phyloP scores from a whole-genome alignment of 2,888 invertebrate species.

The Parnassius smintheus region DNA sequence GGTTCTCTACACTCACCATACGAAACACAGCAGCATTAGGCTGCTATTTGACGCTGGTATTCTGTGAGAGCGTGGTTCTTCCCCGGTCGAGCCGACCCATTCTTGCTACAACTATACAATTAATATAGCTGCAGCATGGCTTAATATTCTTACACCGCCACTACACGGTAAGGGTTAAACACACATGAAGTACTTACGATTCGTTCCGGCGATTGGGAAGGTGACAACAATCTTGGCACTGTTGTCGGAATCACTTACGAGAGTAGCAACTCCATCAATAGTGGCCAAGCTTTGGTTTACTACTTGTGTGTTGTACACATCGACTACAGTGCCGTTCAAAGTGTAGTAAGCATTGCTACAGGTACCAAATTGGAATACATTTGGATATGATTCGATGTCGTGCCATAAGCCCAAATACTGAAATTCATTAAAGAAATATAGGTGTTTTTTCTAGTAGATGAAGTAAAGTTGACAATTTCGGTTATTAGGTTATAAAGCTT shows the following conservation, averaged over 20 bases:
- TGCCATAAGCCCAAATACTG: slow-evolving; percentile 37
- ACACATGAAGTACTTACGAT: slow-evolving; percentile 28
- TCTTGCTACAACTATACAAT: no score
- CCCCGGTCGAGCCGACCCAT: no score
- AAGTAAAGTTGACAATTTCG: no score
- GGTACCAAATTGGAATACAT: slow-evolving; percentile 35
- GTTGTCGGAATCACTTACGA: slow-evolving; percentile 72
- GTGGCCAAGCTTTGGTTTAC: slow-evolving; percentile 46
- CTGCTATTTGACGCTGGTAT: no score
- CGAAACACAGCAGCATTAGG: no score
- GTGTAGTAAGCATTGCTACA: slow-evolving; percentile 37
- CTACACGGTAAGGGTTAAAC: no score
- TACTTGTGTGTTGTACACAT: slow-evolving; percentile 47
- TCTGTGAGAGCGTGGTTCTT: no score
- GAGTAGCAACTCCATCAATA: slow-evolving; percentile 47
- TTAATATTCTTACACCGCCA: no score
- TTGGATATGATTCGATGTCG: slow-evolving; percentile 34
- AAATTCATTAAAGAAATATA: slow-evolving; percentile 5
- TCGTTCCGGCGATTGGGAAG: slow-evolving; percentile 76
- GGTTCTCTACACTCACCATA: no score
- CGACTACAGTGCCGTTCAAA: slow-evolving; percentile 26
- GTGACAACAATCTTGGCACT: slow-evolving; percentile 83
- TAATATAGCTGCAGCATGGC: no score
- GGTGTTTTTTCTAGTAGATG: no score
- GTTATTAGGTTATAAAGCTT: no score